Evolutionary conservation across 2,797 vertebrate species (phyloP), one percentile per base, ranked within the genome.

Genomic region (Crenuchus spilurus): DNA sequence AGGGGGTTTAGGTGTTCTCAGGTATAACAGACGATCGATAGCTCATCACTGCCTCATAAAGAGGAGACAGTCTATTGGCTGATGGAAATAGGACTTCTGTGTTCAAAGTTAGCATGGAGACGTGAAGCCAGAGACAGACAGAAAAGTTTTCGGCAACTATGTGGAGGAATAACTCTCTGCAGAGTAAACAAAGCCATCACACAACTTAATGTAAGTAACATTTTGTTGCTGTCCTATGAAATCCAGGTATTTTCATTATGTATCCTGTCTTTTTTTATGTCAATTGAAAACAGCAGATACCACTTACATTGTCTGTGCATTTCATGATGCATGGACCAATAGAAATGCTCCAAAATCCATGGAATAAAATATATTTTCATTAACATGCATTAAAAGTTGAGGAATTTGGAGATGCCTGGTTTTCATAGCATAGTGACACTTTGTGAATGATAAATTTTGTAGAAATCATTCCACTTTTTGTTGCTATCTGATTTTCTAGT

Each of bases 401-500:
- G n/a, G n/a, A n/a, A n/a, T n/a, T n/a, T n/a, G n/a, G n/a, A n/a
- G n/a, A n/a, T n/a, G n/a, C n/a, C n/a, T n/a, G n/a, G n/a, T n/a
- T n/a, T n/a, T n/a, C n/a, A n/a, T n/a, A n/a, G n/a, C n/a, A n/a
- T n/a, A n/a, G n/a, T n/a, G n/a, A n/a, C n/a, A n/a, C n/a, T n/a
- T 16, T 49, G 7, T 64, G 37, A 74, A 49, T 39, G 58, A 68
- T 49, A 65, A 5, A 65, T 46, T 46, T 57, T n/a, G n/a, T 6
- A 49, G 2, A 46, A 65, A 48, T 30, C 4, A 55, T 58, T 26
- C 8, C 46, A 44, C 28, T 48, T 49, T 20, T 55, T 30, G 26
- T 41, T 46, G 9, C 51, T 48, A 2, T 14, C 20, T 24, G 6
- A 31, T 54, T 60, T 42, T 60, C 1, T 84, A 99, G 97, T 98